These are phyloP conservation scores for Psittacula derbiana DNA, from an alignment of 2,797 vertebrate genomes.

Conservation along the genomic window DNA sequence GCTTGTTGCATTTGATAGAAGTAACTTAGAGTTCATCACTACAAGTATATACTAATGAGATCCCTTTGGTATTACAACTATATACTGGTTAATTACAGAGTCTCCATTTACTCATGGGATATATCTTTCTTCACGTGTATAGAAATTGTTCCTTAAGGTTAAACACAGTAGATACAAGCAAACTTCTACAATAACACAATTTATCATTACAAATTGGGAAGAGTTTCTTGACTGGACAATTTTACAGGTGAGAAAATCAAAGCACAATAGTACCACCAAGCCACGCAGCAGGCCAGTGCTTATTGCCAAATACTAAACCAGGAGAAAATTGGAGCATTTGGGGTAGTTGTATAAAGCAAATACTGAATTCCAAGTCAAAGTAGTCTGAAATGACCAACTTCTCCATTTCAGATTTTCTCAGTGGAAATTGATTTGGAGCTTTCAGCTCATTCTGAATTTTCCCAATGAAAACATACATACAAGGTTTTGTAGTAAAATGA, in stretches of 20 bases:
- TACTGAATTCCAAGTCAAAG: neutral
- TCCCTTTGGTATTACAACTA: neutral
- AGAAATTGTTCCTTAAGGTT: neutral
- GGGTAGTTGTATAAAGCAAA: neutral
- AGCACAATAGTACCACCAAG: neutral
- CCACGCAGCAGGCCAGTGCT: neutral
- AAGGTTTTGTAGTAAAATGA: neutral
- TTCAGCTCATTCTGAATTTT: neutral
- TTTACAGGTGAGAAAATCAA: neutral
- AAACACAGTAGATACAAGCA: neutral
- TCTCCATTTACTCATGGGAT: neutral
- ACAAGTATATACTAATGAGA: neutral
- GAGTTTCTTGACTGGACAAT: neutral
- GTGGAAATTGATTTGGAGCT: neutral
- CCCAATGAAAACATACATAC: accelerated
- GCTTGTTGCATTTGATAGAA: neutral
- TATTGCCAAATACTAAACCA: neutral
- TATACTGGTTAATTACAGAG: conserved; percentile 11
- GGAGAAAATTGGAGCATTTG: neutral
- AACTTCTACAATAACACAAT: neutral
- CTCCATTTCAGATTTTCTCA: neutral
- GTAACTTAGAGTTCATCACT: neutral
- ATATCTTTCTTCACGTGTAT: neutral
- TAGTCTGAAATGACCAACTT: neutral
- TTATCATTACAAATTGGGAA: neutral